A percentile compares a stretch with the other conserved stretches of the same genome.
phyloP scores from a whole-genome alignment of 2,888 invertebrate genomes.

The Polia nebulosa region DNA sequence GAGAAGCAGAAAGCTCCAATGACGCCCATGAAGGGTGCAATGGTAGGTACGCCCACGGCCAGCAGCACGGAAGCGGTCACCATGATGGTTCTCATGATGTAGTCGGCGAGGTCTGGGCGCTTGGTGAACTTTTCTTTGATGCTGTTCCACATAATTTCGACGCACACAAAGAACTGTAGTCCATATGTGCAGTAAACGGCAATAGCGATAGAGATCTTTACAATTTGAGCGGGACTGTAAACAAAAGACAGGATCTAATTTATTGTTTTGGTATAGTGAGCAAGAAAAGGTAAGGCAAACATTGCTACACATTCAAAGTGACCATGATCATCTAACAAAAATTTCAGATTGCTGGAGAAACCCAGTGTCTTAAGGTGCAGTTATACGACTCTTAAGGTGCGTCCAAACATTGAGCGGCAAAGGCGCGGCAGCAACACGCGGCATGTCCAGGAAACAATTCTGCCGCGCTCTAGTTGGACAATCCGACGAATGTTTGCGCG shows the following conservation, averaged over 20 bases:
- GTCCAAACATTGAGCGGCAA: no score
- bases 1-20: slow-evolving; percentile 98
- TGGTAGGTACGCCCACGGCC: slow-evolving; percentile 96
- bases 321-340: background rate
- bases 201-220: slow-evolving; percentile 96
- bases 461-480: no score
- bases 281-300: background rate
- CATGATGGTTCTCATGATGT: slow-evolving; percentile 93
- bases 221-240: slow-evolving; percentile 95
- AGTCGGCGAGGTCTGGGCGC: slow-evolving; percentile 93
- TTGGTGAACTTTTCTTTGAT: slow-evolving; percentile 94
- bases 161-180: slow-evolving; percentile 98
- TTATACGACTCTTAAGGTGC: no score
- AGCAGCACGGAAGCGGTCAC: slow-evolving; percentile 93
- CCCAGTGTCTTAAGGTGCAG: no score
- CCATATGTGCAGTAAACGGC: slow-evolving; percentile 99
- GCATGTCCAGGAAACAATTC: no score
- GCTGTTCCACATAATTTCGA: slow-evolving; percentile 97
- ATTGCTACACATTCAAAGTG: background rate
- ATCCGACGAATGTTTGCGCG: no score
- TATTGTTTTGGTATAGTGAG: background rate
- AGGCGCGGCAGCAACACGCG: no score
- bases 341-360: no score
- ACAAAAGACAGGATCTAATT: slow-evolving; percentile 46
- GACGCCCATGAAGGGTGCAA: slow-evolving; percentile 97